These are phyloP conservation scores for Acanthosepion pharaonis DNA, from an alignment of 2,888 invertebrate species.

Conservation along the genomic window DNA sequence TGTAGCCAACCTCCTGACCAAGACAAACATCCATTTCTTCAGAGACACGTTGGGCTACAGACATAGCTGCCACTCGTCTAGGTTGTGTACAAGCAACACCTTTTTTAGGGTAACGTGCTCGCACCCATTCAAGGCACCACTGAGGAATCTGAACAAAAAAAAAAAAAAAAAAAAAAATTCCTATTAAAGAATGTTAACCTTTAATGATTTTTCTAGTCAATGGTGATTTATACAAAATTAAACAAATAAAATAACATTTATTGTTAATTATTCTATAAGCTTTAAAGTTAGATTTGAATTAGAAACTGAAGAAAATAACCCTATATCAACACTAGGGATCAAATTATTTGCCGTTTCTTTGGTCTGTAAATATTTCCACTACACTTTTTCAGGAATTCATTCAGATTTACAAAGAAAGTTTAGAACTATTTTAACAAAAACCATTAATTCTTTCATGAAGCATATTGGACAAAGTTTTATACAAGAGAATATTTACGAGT, in stretches of 20 bases:
- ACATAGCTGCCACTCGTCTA: slow-evolving; percentile 98
- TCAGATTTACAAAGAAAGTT: too few relatives aligned
- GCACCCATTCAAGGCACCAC: slow-evolving; percentile 80
- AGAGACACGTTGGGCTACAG: slow-evolving; percentile 97
- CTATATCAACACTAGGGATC: too few relatives aligned
- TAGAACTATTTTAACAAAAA: too few relatives aligned
- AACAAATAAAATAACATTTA: too few relatives aligned
- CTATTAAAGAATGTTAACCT: neutral
- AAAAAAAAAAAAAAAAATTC: neutral
- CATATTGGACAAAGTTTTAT: neutral
- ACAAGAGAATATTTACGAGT: neutral
- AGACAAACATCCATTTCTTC: slow-evolving; percentile 99
- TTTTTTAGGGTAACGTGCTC: slow-evolving; percentile 76
- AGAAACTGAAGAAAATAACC: too few relatives aligned
- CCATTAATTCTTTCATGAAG: too few relatives aligned
- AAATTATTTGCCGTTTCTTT: too few relatives aligned
- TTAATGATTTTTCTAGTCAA: neutral
- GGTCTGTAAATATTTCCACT: too few relatives aligned
- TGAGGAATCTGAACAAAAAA: slow-evolving; percentile 85
- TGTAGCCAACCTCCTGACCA: slow-evolving; percentile 92
- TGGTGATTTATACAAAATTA: too few relatives aligned
- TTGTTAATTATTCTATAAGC: too few relatives aligned
- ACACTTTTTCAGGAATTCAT: too few relatives aligned
- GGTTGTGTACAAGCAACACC: slow-evolving; percentile 97
- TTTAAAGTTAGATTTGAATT: too few relatives aligned